phyloP scores from a whole-genome alignment of 2,113 vertebrate species.

The Pandion haliaetus region DNA sequence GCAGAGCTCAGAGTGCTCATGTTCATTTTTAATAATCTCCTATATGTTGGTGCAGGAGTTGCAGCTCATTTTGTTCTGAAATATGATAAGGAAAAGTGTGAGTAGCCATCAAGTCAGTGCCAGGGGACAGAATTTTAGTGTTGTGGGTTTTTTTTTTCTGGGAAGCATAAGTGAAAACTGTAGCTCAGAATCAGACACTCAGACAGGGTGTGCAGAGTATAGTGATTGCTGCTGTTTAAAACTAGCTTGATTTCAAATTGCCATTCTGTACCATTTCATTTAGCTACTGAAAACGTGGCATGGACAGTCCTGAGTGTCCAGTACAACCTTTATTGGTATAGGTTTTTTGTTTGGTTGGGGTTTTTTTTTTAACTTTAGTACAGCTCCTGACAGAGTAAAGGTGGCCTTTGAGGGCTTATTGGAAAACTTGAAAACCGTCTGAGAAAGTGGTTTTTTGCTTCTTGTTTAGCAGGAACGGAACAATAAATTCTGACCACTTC shows the following conservation, averaged over 20 bases:
- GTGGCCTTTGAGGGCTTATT: background rate
- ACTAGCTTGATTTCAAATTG: background rate
- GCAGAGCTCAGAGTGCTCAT: background rate
- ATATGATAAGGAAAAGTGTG: background rate
- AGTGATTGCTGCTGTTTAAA: background rate
- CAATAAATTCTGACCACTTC: background rate
- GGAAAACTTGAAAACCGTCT: background rate
- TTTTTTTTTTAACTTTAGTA: background rate
- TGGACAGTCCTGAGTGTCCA: background rate
- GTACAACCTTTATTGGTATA: background rate
- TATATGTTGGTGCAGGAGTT: background rate
- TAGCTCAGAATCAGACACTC: background rate
- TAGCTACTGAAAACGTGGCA: background rate
- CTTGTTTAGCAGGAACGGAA: background rate
- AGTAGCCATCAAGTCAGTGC: background rate
- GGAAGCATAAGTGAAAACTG: background rate
- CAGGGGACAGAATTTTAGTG: background rate
- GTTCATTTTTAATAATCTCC: background rate
- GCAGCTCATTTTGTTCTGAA: background rate
- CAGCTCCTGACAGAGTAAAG: background rate
- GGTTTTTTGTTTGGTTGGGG: background rate
- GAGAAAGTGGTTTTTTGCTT: background rate
- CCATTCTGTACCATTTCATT: background rate
- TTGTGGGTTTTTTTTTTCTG: background rate
- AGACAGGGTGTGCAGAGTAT: rapidly evolving